Percentiles rank a stretch among this genome's conserved stretches.
phyloP scores from a whole-genome alignment of 2,113 vertebrate species.

The Macquaria ambigua region DNA sequence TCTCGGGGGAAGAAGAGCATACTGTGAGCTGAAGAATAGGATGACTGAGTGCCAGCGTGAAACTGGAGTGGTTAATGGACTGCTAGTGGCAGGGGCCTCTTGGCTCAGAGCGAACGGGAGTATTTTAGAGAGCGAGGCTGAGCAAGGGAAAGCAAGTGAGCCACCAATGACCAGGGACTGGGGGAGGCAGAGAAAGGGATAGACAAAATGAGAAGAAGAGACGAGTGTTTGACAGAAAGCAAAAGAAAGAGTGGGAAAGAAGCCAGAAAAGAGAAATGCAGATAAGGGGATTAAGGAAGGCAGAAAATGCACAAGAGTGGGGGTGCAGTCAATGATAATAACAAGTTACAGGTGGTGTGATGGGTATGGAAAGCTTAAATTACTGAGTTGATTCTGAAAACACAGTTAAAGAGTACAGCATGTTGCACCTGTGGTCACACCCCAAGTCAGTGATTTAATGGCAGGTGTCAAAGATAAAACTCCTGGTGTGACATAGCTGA shows the following conservation, averaged over 20 bases:
- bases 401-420: background rate
- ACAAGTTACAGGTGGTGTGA: slow-evolving; percentile 16
- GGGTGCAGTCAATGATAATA: slow-evolving; percentile 13
- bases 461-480: background rate
- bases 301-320: background rate
- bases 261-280: slow-evolving; percentile 15
- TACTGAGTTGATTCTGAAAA: slow-evolving; percentile 10
- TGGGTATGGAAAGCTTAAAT: slow-evolving; percentile 22
- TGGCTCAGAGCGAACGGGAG: slow-evolving; percentile 49
- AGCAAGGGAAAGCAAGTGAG: slow-evolving; percentile 45
- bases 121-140: slow-evolving; percentile 50
- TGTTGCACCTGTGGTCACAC: slow-evolving; percentile 4
- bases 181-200: background rate
- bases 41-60: slow-evolving; percentile 67
- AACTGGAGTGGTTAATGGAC: slow-evolving; percentile 75
- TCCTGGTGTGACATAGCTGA: background rate
- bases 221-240: slow-evolving; percentile 27
- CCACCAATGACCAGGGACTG: slow-evolving; percentile 18
- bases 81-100: slow-evolving; percentile 58
- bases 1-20: slow-evolving; percentile 55
- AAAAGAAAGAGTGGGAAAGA: slow-evolving; percentile 2
- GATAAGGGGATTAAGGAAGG: slow-evolving; percentile 33
- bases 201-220: background rate
- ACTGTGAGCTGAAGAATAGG: slow-evolving; percentile 54
- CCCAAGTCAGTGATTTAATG: background rate